phyloP scores from a whole-genome alignment of 2,888 invertebrate genomes.

The Dioctria rufipes region DNA sequence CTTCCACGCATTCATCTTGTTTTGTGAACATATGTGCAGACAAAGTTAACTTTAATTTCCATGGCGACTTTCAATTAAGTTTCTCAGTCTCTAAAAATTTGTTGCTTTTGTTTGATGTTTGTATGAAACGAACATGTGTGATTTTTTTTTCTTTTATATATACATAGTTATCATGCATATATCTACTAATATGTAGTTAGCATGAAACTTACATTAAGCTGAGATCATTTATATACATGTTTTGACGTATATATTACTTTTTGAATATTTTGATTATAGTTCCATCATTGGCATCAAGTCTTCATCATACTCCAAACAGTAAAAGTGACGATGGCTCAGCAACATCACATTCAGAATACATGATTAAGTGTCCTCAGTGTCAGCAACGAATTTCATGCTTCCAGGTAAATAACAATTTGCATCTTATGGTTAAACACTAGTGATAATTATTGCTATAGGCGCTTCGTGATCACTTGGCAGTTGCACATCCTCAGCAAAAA shows the following conservation, averaged over 20 bases:
- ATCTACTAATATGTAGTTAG: too few species aligned
- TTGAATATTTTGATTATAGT: constrained; percentile 62
- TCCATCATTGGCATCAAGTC: constrained; percentile 70
- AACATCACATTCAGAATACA: constrained; percentile 66
- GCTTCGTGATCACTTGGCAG: constrained; percentile 72
- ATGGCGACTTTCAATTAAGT: constrained; percentile 35
- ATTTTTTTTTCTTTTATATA: not conserved
- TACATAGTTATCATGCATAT: too few species aligned
- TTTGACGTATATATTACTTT: constrained; percentile 24
- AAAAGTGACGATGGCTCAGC: constrained; percentile 66
- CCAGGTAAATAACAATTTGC: constrained; percentile 64
- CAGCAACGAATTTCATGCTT: constrained; percentile 70
- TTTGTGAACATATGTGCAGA: constrained; percentile 33
- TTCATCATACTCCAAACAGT: constrained; percentile 68
- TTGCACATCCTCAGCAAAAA: constrained; percentile 70
- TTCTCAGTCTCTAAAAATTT: constrained; percentile 16
- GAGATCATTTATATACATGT: not conserved
- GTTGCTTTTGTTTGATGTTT: constrained; percentile 10
- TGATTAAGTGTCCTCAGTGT: constrained; percentile 72
- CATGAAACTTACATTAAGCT: too few species aligned
- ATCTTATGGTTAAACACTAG: not conserved
- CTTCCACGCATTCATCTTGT: constrained; percentile 34
- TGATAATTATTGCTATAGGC: constrained; percentile 63
- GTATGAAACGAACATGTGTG: constrained; percentile 12
- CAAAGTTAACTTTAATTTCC: constrained; percentile 10